Conservation (phyloP, 2,113 vertebrate genomes). For the Alaudala cheleensis region DNA sequence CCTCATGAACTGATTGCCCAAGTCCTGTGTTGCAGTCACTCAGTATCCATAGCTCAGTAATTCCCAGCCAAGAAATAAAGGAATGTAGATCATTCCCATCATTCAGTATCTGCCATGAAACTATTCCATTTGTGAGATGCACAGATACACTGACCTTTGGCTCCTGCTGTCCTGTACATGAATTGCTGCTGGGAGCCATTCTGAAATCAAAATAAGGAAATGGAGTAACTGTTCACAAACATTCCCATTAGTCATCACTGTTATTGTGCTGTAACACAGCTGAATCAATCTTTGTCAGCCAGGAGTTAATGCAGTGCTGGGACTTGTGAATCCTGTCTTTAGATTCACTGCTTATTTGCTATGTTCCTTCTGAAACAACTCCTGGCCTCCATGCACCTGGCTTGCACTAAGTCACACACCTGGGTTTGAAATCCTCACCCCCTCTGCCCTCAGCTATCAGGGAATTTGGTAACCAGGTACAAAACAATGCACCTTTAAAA, state of each 20-base stretch:
- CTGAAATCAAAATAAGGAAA: background rate
- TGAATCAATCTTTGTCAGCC: background rate
- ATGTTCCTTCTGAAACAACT: background rate
- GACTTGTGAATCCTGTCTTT: background rate
- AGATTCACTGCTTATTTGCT: background rate
- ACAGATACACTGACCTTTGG: background rate
- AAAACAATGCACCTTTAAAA: background rate
- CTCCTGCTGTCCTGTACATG: background rate
- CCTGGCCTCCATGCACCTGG: background rate
- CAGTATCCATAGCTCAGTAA: background rate
- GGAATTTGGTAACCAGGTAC: background rate
- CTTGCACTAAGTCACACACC: background rate
- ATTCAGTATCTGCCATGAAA: background rate
- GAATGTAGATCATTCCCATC: background rate
- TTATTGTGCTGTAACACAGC: background rate
- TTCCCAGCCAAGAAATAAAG: background rate
- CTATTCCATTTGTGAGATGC: background rate
- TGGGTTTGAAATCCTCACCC: background rate
- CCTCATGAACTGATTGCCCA: background rate
- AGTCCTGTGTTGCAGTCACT: background rate
- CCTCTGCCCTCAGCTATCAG: background rate
- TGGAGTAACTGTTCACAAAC: background rate
- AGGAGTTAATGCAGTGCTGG: background rate
- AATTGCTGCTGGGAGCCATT: background rate
- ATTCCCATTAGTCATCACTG: background rate